Evolutionary conservation across 92 coral and sea anemone species (phyloP), one percentile per base, ranked within the genome.

Genomic region (Epizoanthus ramosus): DNA sequence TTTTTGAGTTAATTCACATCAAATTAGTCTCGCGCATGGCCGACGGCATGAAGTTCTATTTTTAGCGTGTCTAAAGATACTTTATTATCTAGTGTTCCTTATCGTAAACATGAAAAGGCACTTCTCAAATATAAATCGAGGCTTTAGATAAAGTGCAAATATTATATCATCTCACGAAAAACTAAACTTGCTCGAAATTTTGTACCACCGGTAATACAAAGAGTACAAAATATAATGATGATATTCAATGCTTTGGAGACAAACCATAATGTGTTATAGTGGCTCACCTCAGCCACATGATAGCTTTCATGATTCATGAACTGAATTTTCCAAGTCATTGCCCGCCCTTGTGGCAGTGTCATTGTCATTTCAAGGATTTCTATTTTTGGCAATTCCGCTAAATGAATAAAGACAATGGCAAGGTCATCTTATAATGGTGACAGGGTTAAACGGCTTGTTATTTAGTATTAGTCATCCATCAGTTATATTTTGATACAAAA

Each of bases 311-410:
- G 72, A 63, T 45, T 8, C 7, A 61, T 5, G 41, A 39, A 39
- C 41, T 15, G 59, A 39, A 61, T 60, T 77, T 77, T 77, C 82
- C 61, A 43, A 59, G 71, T 60, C 66, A 41, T 77, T 57, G 14
- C 41, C 66, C 56, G 22, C 70, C 45, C 8, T 77, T 61, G 57
- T 77, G 22, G 43, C 39, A 12, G 35, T 37, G 2, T 3, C 39
- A 77, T 23, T 60, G 24, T 39, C 33, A 28, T 14, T 18, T 52
- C 19, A 4, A 23, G 15, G 58, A 77, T 19, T 77, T 77, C 71
- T 77, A 77, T 77, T 77, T 77, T 61, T 77, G 82, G 80, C 22
- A 60, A 41, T 77, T 77, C 70, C 71, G 58, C 23, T 41, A 6
- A 37, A 57, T 77, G 71, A 77, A 37, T 57, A n/a, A 19, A 19